Base-by-base conservation (phyloP, 2,797 vertebrate species). In the Halcyon badia region DNA sequence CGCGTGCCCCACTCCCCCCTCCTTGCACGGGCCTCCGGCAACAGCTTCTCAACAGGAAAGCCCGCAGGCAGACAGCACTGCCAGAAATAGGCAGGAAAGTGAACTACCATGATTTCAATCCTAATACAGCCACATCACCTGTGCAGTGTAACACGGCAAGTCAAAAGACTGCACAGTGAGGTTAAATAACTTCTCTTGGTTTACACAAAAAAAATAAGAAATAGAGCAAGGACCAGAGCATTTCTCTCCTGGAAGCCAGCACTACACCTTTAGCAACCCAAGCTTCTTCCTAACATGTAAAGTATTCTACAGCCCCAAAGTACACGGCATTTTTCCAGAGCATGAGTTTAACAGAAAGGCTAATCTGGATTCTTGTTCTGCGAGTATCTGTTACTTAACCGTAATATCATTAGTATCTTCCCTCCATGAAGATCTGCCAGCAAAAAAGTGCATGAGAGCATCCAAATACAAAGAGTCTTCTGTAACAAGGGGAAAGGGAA, bases 401-500 rank as follows among this genome's bases (percentile, higher is more conserved):
- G 82, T 84, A 90, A 30, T 31, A 94, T 69, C 46, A 54, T 56
- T 62, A 87, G n/a, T 68, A 72, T 80, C 69, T 96, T 84, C 39
- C 28, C 44, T 80, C 57, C 49, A 15, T 24, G 41, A 92, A 84
- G 41, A 83, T 46, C 41, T 87, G 70, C 52, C 68, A 96, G 64
- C 44, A 94, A 80, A 85, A 83, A 72, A 68, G 51, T 70, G 37
- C 70, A 89, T 24, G 5, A 56, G 28, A 65, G 41, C 81, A 75
- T 92, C 77, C 73, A 90, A 78, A 94, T 70, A 35, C 62, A 22
- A 94, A 95, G 79, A 79, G 52, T 73, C 73, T 93, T 95, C 73
- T 95, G 90, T 56, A 95, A 90, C 39, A 68, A 91, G 62, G 80
- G 61, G 57, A 91, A 95, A 90, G 68, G 72, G 60, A 95, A 95